Base-by-base conservation (phyloP, 2,797 vertebrate species). In the Muscicapa striata region DNA sequence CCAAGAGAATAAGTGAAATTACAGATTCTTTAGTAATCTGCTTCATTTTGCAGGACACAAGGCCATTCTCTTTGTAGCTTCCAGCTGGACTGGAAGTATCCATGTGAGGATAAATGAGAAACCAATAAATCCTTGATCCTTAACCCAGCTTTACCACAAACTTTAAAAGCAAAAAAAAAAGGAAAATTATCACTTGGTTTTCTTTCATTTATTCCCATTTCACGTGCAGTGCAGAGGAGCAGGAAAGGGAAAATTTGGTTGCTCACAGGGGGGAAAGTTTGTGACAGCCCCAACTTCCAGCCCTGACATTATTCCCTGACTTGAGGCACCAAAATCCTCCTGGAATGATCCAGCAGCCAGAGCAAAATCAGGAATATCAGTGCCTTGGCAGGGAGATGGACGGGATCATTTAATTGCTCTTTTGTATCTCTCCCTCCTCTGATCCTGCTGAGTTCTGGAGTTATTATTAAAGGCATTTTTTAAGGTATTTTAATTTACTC, bases 401-500 rank as follows among this genome's bases (percentile, higher is more conserved):
- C 64, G 48, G 89, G 94, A 88, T 80, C 41, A 95, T 93, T 91
- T 91, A 93, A 93, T 68, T 88, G 73, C 24, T 34, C 83, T 75
- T 94, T 92, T 88, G 82, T 85, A 84, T 76, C 93, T 87, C 87
- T 91, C 76, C 63, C 89, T 95, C 45, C 92, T 77, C 75, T 17
- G 40, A 29, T 81, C 87, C 87, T 2, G 76, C 93, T 36, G 93
- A 89, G 72, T 68, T 96, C 89, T 72, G 49, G 32, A 67, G 83
- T 76, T 52, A 75, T 94, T 96, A 95, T 94, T 96, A 95, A 96
- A 96, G 94, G 90, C 91, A 94, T 96, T 96, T 96, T 95, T 96
- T 95, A 96, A 95, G 85, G 94, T 72, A 93, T 96, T 96, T 96
- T 96, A 96, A 96, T 96, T 96, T 94, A 95, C 96, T 96, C 64